These are phyloP conservation scores for Oostethus manadensis DNA, from an alignment of 2,113 vertebrate species.

Conservation along the genomic window DNA sequence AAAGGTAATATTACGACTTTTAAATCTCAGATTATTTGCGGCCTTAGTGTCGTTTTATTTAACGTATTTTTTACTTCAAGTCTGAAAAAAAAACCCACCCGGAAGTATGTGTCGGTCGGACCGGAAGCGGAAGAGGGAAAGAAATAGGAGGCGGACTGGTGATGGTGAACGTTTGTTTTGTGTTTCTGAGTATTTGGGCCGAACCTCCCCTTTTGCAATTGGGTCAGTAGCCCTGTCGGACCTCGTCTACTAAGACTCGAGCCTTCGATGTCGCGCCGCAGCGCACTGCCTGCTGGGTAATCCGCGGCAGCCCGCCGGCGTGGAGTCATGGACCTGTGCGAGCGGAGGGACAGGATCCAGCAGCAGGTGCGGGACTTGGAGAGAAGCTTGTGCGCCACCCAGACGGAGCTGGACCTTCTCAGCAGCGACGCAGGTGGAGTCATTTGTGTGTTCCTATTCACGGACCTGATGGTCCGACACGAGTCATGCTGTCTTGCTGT, in stretches of 20 bases:
- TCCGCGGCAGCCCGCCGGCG: slow-evolving; percentile 11
- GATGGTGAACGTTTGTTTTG: background rate
- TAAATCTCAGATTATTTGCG: no score
- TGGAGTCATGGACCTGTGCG: slow-evolving; percentile 48
- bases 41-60: no score
- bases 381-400: slow-evolving; percentile 27
- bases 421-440: slow-evolving; percentile 51
- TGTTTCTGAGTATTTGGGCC: no score
- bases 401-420: slow-evolving; percentile 41
- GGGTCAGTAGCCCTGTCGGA: no score
- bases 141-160: background rate
- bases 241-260: no score
- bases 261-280: background rate
- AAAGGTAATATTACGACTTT: no score
- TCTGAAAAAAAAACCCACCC: no score
- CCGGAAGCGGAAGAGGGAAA: slow-evolving; percentile 16
- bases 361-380: slow-evolving; percentile 50
- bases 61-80: no score
- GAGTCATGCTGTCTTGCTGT: background rate
- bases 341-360: slow-evolving; percentile 51
- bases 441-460: no score
- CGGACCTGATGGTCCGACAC: background rate
- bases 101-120: background rate
- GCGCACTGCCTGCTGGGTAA: slow-evolving; percentile 53
- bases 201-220: no score